phyloP scores from a whole-genome alignment of 2,797 vertebrate genomes.

The Pipistrellus pipistrellus region DNA sequence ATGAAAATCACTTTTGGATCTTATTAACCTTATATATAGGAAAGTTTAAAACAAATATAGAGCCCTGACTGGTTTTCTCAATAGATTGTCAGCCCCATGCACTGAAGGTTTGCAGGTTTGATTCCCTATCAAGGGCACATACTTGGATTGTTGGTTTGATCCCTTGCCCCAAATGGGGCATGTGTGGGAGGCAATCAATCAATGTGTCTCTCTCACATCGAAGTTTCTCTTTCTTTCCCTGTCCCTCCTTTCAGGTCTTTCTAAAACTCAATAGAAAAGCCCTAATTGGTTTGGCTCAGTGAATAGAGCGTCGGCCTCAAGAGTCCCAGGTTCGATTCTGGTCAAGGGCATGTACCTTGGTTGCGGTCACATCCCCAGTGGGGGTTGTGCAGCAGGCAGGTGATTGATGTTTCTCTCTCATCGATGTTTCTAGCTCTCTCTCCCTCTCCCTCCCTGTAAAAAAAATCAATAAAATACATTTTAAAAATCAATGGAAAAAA shows the following conservation, averaged over 20 bases:
- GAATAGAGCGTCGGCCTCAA: not conserved
- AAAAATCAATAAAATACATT: not conserved
- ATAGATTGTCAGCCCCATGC: not conserved
- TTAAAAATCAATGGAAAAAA: not conserved
- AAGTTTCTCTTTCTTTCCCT: too few species aligned
- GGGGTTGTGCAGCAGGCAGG: not conserved
- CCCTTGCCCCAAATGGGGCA: not conserved
- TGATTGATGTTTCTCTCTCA: not conserved
- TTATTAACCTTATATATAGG: constrained; percentile 5
- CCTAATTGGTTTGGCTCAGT: not conserved
- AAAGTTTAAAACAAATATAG: not conserved
- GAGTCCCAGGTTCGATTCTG: too few species aligned
- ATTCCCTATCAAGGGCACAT: not conserved
- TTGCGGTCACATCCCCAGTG: too few species aligned
- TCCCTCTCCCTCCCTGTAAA: not conserved
- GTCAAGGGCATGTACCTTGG: too few species aligned
- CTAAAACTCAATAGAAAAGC: too few species aligned
- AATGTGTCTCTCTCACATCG: too few species aligned
- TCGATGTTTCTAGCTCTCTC: not conserved
- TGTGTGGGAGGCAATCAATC: not conserved
- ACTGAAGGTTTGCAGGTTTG: not conserved
- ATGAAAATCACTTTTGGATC: constrained; percentile 25
- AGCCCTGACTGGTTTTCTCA: not conserved
- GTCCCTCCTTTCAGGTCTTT: too few species aligned
- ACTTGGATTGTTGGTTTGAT: not conserved